These are phyloP conservation scores for Pseudomyrmex flavicornis DNA, from an alignment of 1,140 invertebrate species.

Conservation along the genomic window DNA sequence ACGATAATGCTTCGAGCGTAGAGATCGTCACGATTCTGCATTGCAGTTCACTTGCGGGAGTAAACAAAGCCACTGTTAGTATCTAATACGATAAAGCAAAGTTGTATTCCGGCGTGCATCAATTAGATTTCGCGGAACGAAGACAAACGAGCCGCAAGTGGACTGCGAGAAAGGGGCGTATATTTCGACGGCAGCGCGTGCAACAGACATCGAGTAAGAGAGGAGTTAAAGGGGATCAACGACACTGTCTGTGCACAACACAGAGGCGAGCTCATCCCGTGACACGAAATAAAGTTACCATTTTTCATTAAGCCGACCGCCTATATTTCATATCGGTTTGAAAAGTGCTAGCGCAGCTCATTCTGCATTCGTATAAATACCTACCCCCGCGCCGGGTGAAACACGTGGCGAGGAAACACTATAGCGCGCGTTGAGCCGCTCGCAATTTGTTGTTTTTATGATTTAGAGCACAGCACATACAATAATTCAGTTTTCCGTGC, in stretches of 20 bases:
- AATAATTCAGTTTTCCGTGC: conserved; percentile 78
- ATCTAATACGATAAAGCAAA: conserved; percentile 25
- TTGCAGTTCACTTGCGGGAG: background rate
- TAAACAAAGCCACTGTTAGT: conserved; percentile 7
- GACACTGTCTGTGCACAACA: background rate
- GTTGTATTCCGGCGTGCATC: background rate
- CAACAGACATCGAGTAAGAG: background rate
- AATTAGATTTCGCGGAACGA: conserved; percentile 22
- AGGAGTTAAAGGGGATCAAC: conserved; percentile 52
- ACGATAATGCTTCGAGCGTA: background rate
- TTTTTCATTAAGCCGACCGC: conserved; percentile 78
- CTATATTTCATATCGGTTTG: conserved; percentile 79
- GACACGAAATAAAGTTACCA: conserved; percentile 68
- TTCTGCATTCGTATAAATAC: conserved; percentile 42
- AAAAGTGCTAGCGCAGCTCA: conserved; percentile 69
- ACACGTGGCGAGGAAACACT: conserved; percentile 17
- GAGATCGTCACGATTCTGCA: background rate
- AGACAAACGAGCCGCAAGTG: conserved; percentile 31
- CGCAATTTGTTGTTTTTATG: conserved; percentile 82
- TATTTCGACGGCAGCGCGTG: conserved; percentile 7
- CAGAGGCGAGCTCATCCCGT: conserved; percentile 24
- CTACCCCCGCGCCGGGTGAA: background rate
- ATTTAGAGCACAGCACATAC: conserved; percentile 77
- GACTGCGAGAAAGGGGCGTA: background rate
- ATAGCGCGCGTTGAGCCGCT: conserved; percentile 50